phyloP scores from a whole-genome alignment of 2,113 vertebrate species.

The Corynorhinus townsendii region DNA sequence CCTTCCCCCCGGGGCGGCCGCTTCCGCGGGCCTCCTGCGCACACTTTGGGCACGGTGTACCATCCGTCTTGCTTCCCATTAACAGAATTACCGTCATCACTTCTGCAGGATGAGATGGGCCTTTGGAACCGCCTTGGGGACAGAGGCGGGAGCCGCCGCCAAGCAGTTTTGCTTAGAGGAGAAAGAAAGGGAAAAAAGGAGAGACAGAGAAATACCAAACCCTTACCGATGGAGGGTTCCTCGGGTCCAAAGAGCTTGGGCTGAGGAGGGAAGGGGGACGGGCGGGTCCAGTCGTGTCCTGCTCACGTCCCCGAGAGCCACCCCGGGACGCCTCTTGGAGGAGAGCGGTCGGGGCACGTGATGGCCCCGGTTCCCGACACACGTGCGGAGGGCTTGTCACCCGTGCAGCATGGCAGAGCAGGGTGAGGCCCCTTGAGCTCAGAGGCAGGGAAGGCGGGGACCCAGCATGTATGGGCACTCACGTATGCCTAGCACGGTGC shows the following conservation, averaged over 20 bases:
- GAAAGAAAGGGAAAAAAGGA: not conserved
- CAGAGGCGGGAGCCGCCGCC: not conserved
- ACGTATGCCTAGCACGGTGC: not conserved
- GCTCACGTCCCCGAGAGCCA: not conserved
- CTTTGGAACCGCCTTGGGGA: constrained; percentile 44
- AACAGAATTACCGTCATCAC: constrained; percentile 37
- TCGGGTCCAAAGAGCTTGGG: not conserved
- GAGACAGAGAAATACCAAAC: not conserved
- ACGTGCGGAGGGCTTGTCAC: not conserved
- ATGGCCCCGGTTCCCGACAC: not conserved
- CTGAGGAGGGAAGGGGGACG: not conserved
- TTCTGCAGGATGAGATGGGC: constrained; percentile 49
- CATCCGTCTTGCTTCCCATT: constrained; percentile 63
- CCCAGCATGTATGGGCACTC: not conserved
- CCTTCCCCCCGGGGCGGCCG: not conserved
- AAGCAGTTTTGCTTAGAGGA: constrained; percentile 46
- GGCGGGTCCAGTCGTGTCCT: accelerated
- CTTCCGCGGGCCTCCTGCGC: not conserved
- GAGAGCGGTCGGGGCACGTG: not conserved
- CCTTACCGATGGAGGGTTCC: not conserved
- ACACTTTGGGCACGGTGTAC: constrained; percentile 13
- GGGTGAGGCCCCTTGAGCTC: not conserved
- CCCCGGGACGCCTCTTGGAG: accelerated
- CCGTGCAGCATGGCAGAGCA: not conserved
- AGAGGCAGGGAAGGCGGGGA: not conserved